Percentiles rank a stretch among this genome's conserved stretches.
Evolutionary conservation across 2,797 vertebrate genomes (phyloP).

Genomic region (Holocentrus rufus): DNA sequence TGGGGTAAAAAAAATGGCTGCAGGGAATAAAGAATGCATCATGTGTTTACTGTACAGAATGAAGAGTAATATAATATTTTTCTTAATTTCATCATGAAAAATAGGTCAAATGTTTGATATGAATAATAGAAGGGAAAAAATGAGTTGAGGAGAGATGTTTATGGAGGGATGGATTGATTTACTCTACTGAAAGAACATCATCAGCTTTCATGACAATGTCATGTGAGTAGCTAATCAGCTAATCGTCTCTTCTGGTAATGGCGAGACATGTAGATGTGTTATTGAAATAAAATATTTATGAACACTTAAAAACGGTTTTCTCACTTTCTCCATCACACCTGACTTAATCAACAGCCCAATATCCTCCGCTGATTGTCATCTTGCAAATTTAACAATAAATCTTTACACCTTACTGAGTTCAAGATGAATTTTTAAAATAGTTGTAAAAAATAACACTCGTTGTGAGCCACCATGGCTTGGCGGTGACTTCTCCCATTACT

Average conservation of each 20-base stretch:
- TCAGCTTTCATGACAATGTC: conserved; percentile 51
- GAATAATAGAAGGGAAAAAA: conserved; percentile 60
- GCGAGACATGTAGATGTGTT: conserved; percentile 17
- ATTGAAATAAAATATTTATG: conserved; percentile 50
- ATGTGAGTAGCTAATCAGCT: conserved; percentile 58
- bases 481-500: conserved; percentile 77
- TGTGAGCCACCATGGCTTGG: conserved; percentile 64
- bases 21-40: conserved; percentile 3
- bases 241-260: conserved; percentile 32
- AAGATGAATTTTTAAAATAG: conserved; percentile 67
- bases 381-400: conserved; percentile 21
- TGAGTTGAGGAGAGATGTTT: conserved; percentile 49
- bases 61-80: no score
- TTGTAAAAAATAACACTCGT: conserved; percentile 61
- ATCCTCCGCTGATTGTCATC: conserved; percentile 21
- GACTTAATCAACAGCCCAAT: conserved; percentile 38
- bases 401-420: conserved; percentile 17
- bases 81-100: conserved; percentile 41
- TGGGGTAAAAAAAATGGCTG: conserved; percentile 17
- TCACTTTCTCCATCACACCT: conserved; percentile 4
- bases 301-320: conserved; percentile 14
- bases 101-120: conserved; percentile 51
- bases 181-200: conserved; percentile 15
- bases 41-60: conserved; percentile 14
- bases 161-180: conserved; percentile 43